Conservation (phyloP, 2,797 vertebrate species). For the Galaxias olidus region DNA sequence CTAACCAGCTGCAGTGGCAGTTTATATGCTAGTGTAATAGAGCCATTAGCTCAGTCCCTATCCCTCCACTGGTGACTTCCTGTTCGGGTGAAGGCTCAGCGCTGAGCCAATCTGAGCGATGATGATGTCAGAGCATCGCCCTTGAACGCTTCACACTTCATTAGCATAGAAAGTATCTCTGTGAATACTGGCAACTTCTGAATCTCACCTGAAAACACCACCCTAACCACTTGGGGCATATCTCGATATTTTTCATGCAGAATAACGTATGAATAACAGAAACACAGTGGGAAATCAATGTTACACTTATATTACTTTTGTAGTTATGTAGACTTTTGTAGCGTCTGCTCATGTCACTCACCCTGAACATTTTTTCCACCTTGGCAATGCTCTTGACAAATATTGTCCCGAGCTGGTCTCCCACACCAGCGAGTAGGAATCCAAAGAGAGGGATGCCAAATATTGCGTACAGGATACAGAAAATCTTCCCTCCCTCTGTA, state of each 20-base stretch:
- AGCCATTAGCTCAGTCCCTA: not conserved
- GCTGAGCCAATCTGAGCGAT: slow-evolving; percentile 10
- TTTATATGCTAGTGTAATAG: slow-evolving; percentile 1
- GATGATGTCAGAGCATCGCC: too few species aligned
- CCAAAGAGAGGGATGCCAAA: slow-evolving; percentile 97
- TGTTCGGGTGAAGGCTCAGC: slow-evolving; percentile 9
- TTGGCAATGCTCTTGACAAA: slow-evolving; percentile 95
- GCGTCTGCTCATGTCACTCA: slow-evolving; percentile 62
- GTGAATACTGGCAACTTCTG: not conserved
- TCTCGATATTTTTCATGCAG: too few species aligned
- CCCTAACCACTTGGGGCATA: too few species aligned
- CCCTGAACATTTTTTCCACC: slow-evolving; percentile 95
- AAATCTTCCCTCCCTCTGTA: slow-evolving; percentile 93
- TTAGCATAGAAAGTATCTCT: not conserved
- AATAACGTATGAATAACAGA: too few species aligned
- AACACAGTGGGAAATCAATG: too few species aligned
- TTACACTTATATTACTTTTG: not conserved
- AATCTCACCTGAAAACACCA: not conserved
- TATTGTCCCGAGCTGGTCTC: slow-evolving; percentile 97
- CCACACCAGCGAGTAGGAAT: slow-evolving; percentile 93
- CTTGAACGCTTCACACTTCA: not conserved
- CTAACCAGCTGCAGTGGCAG: slow-evolving; percentile 18
- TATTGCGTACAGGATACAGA: slow-evolving; percentile 96
- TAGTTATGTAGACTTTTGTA: not conserved
- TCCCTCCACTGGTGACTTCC: slow-evolving; percentile 1